Evolutionary conservation across 2,113 vertebrate species (phyloP), one percentile per base, ranked within the genome.

Genomic region (Nansenia antarctica): DNA sequence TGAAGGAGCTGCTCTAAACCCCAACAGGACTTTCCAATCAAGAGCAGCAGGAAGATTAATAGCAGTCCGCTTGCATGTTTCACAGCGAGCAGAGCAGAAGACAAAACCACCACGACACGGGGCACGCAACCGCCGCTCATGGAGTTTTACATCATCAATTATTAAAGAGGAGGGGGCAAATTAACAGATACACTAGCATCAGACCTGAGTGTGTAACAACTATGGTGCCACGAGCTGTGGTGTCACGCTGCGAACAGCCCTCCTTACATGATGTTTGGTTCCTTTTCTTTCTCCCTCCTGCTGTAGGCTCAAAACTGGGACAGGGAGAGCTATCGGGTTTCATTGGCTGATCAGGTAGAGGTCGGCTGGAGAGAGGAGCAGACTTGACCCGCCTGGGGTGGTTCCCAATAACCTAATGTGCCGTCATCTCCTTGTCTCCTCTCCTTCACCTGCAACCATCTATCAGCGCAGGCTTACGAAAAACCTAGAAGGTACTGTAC

Each of bases 11-110:
- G 58, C 74, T 80, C 67, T 81, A 78, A 89, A 83, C 69, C 86
- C 77, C 80, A 83, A 82, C 72, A 81, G 80, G 86, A 87, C 85
- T 88, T 89, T 86, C 73, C 79, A 88, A 85, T 90, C 87, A 88
- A 77, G 81, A 81, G 82, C 59, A 78, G 80, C 70, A 72, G 61
- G 78, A 71, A 88, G 86, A 89, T 89, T 83, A 91, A 79, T 78
- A 74, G 58, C 58, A 31, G 59, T 65, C 65, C 52, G 67, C 71
- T 31, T 62, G 42, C 71, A 71, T 52, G 64, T 58, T 70, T 64
- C 27, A 31, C 35, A 34, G 31, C 57, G 9, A 62, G 58, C 57
- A 62, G 54, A n/a, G 55, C 22, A 6, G 14, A 62, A 61, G 34
- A 59, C 54, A 29, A 58, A 73, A 69, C 54, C 49, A 32, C 2